Evolutionary conservation across 2,113 vertebrate species (phyloP), one percentile per base, ranked within the genome.

Genomic region (Acinonyx jubatus): DNA sequence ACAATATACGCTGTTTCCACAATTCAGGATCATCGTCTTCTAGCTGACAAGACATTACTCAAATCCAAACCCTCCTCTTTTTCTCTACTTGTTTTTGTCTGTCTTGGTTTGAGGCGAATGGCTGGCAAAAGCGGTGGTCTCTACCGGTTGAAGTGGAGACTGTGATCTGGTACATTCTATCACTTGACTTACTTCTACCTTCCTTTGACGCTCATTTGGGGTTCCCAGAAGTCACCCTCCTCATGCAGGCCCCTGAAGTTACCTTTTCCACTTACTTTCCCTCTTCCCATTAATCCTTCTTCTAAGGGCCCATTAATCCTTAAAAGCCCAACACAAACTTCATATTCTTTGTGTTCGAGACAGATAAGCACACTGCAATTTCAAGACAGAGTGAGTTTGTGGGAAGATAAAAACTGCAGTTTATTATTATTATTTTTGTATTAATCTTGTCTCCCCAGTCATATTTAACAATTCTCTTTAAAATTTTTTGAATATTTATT

Each of bases 11-110:
- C 52, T 84, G 48, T 50, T 91, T 91, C 92, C 76, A 80, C 48
- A 61, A 66, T 81, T 84, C 81, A 86, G 97, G 71, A 96, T 89
- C 95, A 89, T 45, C 2, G 16, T 33, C 92, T 94, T 94, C 84
- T 92, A 36, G 91, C 71, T 84, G 82, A 83, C 48, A 91, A 50
- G 29, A 88, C 0, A 1, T 41, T n/a, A n/a, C 89, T 76, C n/a
- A 91, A n/a, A 61, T 74, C 63, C 68, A 1, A 7, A 3, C 4
- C 4, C 5, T 78, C 31, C 21, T 38, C 36, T 57, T 94, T 79
- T 76, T 81, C 48, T 81, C 38, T 5, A 2, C 13, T 66, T 91
- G 52, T 5, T 82, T 94, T 68, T 85, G 21, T 76, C 83, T 73
- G 31, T 82, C 27, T 69, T n/a, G 91, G 7, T 71, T 83, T 55